Evolutionary conservation across 1,140 invertebrate genomes (phyloP).

Genomic region (Eumeta japonica): DNA sequence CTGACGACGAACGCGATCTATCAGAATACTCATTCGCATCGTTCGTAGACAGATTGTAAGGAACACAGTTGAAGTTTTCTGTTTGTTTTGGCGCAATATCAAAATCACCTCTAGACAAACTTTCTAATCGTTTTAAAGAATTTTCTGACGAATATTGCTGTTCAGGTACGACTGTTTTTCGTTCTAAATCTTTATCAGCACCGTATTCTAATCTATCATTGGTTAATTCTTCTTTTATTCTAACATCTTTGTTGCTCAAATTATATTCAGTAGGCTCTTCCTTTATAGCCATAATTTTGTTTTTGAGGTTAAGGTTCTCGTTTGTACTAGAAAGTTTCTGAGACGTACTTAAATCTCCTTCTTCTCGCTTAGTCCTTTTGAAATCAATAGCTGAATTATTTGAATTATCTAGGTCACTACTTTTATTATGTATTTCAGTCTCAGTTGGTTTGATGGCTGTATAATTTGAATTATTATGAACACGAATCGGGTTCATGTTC

Average conservation of each 20-base stretch:
- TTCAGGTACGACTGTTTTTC: no score
- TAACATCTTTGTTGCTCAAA: no score
- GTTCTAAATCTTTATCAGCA: no score
- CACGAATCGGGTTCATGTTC: conserved; percentile 86
- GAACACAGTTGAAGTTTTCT: conserved; percentile 21
- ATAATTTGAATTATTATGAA: conserved; percentile 36
- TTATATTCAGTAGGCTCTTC: conserved; percentile 28
- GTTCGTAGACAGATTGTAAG: conserved; percentile 38
- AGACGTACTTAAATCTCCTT: no score
- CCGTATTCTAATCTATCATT: no score
- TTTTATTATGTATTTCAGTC: no score
- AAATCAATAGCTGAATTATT: conserved; percentile 37
- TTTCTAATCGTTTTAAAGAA: conserved; percentile 76
- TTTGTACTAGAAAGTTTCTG: no score
- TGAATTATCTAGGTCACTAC: no score
- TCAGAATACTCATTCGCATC: conserved; percentile 56
- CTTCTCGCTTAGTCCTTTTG: conserved; percentile 44
- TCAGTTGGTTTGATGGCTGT: no score
- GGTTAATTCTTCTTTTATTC: no score
- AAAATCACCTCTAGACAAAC: conserved; percentile 76
- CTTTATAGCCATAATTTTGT: no score
- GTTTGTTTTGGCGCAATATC: conserved; percentile 53
- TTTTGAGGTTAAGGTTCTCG: no score
- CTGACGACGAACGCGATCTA: conserved; percentile 60
- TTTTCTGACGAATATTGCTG: conserved; percentile 58